phyloP scores from a whole-genome alignment of 2,797 vertebrate species.

The Spinus pinus region DNA sequence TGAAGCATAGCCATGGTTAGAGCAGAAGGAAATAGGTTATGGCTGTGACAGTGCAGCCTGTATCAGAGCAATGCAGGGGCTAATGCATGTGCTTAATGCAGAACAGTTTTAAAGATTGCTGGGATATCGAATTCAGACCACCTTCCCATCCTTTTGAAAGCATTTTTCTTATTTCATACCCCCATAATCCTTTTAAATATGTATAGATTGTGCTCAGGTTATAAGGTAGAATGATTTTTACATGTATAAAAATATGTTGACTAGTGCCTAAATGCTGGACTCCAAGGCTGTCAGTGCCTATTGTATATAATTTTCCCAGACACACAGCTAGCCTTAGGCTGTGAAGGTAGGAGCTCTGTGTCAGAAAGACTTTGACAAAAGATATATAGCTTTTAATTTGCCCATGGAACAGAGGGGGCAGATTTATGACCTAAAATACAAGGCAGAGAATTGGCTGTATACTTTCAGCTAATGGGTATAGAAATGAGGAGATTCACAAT shows the following conservation, averaged over 20 bases:
- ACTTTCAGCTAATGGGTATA: constrained; percentile 52
- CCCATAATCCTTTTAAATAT: constrained; percentile 12
- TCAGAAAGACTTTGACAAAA: constrained; percentile 69
- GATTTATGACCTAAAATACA: constrained; percentile 68
- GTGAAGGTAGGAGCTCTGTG: constrained; percentile 53
- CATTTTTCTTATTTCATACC: constrained; percentile 33
- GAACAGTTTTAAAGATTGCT: not conserved
- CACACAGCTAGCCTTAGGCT: constrained; percentile 63
- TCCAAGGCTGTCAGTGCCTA: constrained; percentile 49
- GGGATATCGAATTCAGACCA: not conserved
- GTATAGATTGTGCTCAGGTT: constrained; percentile 14
- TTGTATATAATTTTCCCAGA: constrained; percentile 55
- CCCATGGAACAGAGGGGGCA: constrained; percentile 50
- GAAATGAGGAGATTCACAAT: constrained; percentile 43
- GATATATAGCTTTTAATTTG: constrained; percentile 77
- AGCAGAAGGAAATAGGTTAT: not conserved
- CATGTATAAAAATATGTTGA: constrained; percentile 54
- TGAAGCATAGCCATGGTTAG: not conserved
- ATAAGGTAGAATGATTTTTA: constrained; percentile 40
- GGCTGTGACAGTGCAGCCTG: not conserved
- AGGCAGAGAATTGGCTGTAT: constrained; percentile 56
- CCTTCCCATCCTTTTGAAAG: not conserved
- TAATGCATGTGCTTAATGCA: not conserved
- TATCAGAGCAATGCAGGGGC: not conserved
- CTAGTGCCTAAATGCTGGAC: constrained; percentile 44